Evolutionary conservation across 2,888 invertebrate genomes (phyloP).

Genomic region (Tanaodytes sp.): DNA sequence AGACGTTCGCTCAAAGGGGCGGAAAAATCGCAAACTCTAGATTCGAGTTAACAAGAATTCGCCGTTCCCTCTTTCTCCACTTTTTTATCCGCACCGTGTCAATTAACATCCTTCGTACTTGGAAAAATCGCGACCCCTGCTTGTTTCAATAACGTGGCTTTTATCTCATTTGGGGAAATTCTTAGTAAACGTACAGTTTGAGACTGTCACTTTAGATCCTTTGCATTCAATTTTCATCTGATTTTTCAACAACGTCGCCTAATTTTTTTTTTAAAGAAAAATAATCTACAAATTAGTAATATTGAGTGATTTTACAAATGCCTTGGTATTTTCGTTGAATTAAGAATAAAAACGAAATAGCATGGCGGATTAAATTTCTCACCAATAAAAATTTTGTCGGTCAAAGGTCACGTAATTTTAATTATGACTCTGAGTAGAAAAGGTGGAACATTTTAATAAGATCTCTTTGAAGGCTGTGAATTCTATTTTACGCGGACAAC

Average conservation of each 20-base stretch:
- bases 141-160: slow-evolving; percentile 73
- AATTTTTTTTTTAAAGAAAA: no score
- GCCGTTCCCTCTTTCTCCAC: slow-evolving; percentile 57
- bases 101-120: slow-evolving; percentile 71
- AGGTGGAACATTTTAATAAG: slow-evolving; percentile 54
- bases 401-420: slow-evolving; percentile 28
- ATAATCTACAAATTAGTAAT: no score
- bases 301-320: no score
- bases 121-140: slow-evolving; percentile 73
- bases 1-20: slow-evolving; percentile 66
- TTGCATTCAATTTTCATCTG: slow-evolving; percentile 67
- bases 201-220: slow-evolving; percentile 71
- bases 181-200: slow-evolving; percentile 69
- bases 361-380: no score
- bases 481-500: slow-evolving; percentile 58
- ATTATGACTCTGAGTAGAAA: slow-evolving; percentile 37
- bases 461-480: slow-evolving; percentile 51
- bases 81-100: slow-evolving; percentile 66
- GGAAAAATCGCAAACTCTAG: slow-evolving; percentile 70
- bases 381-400: no score
- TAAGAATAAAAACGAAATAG: no score
- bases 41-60: slow-evolving; percentile 72
- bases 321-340: no score
- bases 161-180: slow-evolving; percentile 73
- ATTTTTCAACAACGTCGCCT: slow-evolving; percentile 20